Base-by-base conservation (phyloP, 2,797 vertebrate species). In the Todus mexicanus region DNA sequence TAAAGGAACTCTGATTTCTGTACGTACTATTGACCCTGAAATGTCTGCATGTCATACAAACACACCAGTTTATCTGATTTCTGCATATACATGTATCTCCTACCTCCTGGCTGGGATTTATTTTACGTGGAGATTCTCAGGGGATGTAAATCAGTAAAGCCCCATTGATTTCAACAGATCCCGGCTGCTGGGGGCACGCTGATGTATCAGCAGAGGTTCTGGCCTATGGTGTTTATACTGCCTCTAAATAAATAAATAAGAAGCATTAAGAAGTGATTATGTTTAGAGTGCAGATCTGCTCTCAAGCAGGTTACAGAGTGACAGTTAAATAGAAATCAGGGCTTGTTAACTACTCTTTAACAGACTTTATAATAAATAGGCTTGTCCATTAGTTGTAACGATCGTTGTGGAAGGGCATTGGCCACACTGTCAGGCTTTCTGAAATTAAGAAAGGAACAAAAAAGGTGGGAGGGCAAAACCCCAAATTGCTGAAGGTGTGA, bases 211-310 rank as follows among this genome's bases (percentile, higher is more conserved):
- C 70, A 33, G 81, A 89, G 79, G 81, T 59, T 93, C 82, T 94
- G 93, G 63, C 77, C 88, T 5, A 35, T 16, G 70, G 37, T 89
- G 76, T 94, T 95, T 95, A 92, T 88, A 78, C 48, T 93, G 91
- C 45, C 83, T 74, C 92, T 89, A 92, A 94, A 95, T 88, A 97
- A 95, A 94, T 94, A 93, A 96, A 96, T 93, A 96, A 84, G 82
- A 20, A 90, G 85, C 51, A 86, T 91, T 96, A 94, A 90, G 91
- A 90, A 79, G 92, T 90, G 79, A 88, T 95, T 90, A 84, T 64
- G 85, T 59, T 86, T 79, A 16, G 74, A 91, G 85, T 15, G 56
- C 85, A 79, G 89, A 88, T 90, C 87, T 90, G 83, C 93, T 94
- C 73, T 74, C 51, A 47, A 75, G 78, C 91, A 92, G 84, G 94